These are phyloP conservation scores for Apteryx mantelli DNA, from an alignment of 2,113 vertebrate species.

Conservation along the genomic window DNA sequence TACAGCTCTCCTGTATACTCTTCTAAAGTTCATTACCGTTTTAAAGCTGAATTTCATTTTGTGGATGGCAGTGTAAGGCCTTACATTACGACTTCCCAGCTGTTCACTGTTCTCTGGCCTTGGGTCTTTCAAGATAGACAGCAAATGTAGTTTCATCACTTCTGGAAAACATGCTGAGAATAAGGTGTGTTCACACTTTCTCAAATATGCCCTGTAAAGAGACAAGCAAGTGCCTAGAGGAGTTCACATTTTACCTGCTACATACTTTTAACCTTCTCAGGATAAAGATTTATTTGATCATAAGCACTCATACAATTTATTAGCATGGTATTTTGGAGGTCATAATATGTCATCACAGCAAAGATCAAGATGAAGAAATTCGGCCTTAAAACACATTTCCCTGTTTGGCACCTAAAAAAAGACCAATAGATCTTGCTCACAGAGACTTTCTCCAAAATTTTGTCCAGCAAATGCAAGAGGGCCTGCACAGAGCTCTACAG, in stretches of 20 bases:
- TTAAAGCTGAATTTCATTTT: not conserved
- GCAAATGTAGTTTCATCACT: not conserved
- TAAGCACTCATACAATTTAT: not conserved
- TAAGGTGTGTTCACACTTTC: not conserved
- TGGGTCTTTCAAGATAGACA: not conserved
- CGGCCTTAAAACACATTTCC: not conserved
- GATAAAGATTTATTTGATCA: not conserved
- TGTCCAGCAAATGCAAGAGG: not conserved
- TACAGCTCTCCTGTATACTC: not conserved
- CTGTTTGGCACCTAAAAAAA: not conserved
- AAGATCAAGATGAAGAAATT: not conserved
- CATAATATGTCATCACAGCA: not conserved
- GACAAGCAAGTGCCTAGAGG: not conserved
- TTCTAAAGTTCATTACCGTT: not conserved
- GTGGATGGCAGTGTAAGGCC: not conserved
- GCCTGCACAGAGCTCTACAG: not conserved
- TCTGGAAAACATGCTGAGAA: not conserved
- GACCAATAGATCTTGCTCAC: not conserved
- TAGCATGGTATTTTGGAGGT: not conserved
- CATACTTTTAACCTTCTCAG: not conserved
- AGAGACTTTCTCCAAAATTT: not conserved
- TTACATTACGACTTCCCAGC: not conserved
- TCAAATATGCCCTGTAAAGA: not conserved
- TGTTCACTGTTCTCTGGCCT: not conserved
- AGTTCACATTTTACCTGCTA: not conserved